Conservation (phyloP, 2,888 invertebrate genomes). For the Flabesymbios commensalis region DNA sequence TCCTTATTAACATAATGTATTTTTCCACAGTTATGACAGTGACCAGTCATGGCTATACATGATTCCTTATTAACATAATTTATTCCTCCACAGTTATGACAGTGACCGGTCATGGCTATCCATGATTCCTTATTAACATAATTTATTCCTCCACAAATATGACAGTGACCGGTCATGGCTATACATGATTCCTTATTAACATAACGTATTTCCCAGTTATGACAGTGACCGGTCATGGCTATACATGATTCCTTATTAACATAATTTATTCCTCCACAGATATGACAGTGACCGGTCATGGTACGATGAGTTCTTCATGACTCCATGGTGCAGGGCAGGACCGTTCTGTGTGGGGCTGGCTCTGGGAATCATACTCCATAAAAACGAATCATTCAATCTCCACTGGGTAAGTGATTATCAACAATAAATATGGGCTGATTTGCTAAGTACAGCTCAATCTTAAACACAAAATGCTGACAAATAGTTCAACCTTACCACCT, state of each 20-base stretch:
- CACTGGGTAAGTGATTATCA: neutral
- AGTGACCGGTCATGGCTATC: too few species aligned
- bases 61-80: too few species aligned
- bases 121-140: too few species aligned
- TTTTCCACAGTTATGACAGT: too few species aligned
- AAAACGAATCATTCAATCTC: neutral
- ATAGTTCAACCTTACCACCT: neutral
- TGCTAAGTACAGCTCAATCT: neutral
- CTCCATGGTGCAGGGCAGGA: slow-evolving; percentile 31
- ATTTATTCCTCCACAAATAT: too few species aligned
- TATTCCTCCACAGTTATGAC: too few species aligned
- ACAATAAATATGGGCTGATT: neutral
- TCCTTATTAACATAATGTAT: too few species aligned
- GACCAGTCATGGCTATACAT: too few species aligned
- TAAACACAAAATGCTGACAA: too few species aligned
- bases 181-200: too few species aligned
- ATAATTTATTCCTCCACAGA: neutral
- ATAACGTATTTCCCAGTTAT: too few species aligned
- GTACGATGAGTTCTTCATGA: slow-evolving; percentile 19
- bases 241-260: neutral
- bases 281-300: slow-evolving; percentile 7
- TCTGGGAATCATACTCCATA: slow-evolving; percentile 19
- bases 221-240: neutral
- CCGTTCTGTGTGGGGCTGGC: slow-evolving; percentile 29
- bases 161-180: too few species aligned